Evolutionary conservation across 2,888 invertebrate species (phyloP).

Genomic region (Acleris cristana): DNA sequence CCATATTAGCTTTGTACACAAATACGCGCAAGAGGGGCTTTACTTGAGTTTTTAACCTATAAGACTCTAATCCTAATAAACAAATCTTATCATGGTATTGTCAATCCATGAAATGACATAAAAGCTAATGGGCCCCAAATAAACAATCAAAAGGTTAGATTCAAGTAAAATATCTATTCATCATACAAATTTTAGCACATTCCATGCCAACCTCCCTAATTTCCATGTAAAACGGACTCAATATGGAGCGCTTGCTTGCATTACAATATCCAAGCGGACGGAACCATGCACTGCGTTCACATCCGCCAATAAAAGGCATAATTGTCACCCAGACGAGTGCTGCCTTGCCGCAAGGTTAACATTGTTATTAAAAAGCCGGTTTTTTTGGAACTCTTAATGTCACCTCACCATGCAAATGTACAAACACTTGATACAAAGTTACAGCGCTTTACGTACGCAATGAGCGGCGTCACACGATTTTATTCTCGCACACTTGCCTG

Average conservation of each 20-base stretch:
- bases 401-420: conserved; percentile 24
- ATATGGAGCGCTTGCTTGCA: neutral
- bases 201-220: too few relatives aligned
- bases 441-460: conserved; percentile 15
- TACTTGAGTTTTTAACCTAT: too few relatives aligned
- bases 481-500: neutral
- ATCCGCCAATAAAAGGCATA: conserved; percentile 5
- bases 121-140: too few relatives aligned
- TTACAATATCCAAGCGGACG: conserved; percentile 4
- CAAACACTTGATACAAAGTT: conserved; percentile 18
- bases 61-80: too few relatives aligned
- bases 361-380: conserved; percentile 17
- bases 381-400: conserved; percentile 27
- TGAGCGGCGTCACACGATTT: conserved; percentile 1
- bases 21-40: too few relatives aligned
- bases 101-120: too few relatives aligned
- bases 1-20: too few relatives aligned
- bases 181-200: too few relatives aligned
- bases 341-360: conserved; percentile 31
- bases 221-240: too few relatives aligned
- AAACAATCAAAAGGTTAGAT: too few relatives aligned
- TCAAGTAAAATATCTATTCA: too few relatives aligned
- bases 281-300: conserved; percentile 3
- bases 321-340: conserved; percentile 4
- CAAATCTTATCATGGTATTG: too few relatives aligned